Evolutionary conservation across 2,888 invertebrate genomes (phyloP).

Genomic region (Clivina fossor): DNA sequence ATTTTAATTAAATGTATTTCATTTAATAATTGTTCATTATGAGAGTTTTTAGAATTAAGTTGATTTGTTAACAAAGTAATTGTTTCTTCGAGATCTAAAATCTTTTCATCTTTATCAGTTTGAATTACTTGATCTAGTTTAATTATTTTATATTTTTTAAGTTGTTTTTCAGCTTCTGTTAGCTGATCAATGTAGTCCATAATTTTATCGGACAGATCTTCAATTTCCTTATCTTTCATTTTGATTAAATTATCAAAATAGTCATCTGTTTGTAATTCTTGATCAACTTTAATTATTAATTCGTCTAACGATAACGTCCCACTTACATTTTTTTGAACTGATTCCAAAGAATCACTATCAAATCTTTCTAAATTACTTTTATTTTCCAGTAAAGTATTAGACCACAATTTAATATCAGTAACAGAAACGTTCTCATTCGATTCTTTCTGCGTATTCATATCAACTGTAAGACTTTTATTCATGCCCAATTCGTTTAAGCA

Average conservation of each 20-base stretch:
- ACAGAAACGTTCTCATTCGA: no score
- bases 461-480: no score
- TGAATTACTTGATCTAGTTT: constrained; percentile 24
- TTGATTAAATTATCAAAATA: neutral
- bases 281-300: neutral
- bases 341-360: no score
- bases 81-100: constrained; percentile 6
- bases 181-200: neutral
- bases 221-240: constrained; percentile 13
- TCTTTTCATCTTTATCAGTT: neutral
- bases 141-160: constrained; percentile 14
- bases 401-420: no score
- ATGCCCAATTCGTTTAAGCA: no score
- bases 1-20: neutral
- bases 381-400: no score
- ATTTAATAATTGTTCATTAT: neutral
- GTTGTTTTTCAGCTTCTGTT: constrained; percentile 11
- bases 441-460: no score
- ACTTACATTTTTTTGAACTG: no score
- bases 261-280: neutral
- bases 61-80: neutral
- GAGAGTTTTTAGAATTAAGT: neutral
- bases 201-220: constrained; percentile 11
- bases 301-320: no score
- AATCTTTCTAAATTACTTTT: no score